A percentile compares a stretch with the other conserved stretches of the same genome.
phyloP scores from a whole-genome alignment of 2,113 vertebrate species.

The Falcunculus frontatus region DNA sequence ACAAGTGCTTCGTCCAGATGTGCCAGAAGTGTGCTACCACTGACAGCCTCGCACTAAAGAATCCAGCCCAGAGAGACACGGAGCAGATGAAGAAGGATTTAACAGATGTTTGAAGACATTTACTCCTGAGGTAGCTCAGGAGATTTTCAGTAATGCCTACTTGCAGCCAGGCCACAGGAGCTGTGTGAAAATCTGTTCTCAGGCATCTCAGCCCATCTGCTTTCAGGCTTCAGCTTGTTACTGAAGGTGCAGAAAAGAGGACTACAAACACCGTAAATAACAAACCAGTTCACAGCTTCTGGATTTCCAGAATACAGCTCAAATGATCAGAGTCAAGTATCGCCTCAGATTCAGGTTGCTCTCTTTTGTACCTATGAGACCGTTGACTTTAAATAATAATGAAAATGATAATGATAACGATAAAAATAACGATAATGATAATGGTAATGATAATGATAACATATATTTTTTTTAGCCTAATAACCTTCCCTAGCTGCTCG shows the following conservation, averaged over 20 bases:
- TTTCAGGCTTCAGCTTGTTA: background rate
- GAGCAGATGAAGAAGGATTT: background rate
- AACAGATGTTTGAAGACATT: background rate
- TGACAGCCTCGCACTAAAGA: background rate
- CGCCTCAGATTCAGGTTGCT: background rate
- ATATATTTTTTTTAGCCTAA: too few relatives aligned
- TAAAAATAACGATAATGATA: background rate
- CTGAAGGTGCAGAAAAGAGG: background rate
- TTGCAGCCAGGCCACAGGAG: background rate
- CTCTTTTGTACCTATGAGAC: background rate
- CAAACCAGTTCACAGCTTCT: background rate
- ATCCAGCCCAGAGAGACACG: background rate
- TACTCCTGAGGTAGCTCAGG: background rate
- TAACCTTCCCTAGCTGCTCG: background rate
- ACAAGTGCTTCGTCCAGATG: background rate
- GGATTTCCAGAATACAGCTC: background rate
- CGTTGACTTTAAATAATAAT: background rate
- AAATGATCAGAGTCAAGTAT: background rate
- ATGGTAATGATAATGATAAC: background rate
- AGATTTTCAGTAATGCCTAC: background rate
- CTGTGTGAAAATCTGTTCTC: background rate
- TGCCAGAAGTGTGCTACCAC: background rate
- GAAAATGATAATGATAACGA: background rate
- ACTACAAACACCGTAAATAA: background rate
- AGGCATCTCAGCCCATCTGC: background rate